Evolutionary conservation across 2,797 vertebrate species (phyloP), one percentile per base, ranked within the genome.

Genomic region (Mionectes olivaceus): DNA sequence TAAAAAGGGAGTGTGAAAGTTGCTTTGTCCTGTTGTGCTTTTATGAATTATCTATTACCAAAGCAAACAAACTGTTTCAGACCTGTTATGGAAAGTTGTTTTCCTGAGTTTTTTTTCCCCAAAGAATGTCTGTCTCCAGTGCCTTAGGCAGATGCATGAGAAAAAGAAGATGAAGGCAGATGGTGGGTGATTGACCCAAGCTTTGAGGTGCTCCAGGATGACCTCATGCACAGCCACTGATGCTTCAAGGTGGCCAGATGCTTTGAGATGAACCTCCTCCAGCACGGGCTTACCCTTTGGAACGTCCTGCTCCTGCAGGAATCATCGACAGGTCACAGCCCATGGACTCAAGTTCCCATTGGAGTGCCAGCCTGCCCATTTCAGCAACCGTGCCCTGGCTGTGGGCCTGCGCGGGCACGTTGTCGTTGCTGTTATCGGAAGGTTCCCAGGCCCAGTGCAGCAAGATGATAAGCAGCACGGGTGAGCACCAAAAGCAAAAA

Each of bases 391-490:
- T 32, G 46, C 1, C 5, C 46, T 65, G 87, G 74, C 46, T 67
- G 27, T 28, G 33, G 0, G 1, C 41, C 67, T n/a, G 30, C 25
- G 30, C 0, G 3, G 33, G 27, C 39, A 10, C 1, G 1, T 8
- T 2, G 0, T 21, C 4, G 0, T 10, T n/a, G 41, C 59, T 55
- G 71, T 60, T 82, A 71, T 77, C 59, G 17, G 35, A 43, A 47
- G 17, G 1, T 27, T 77, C 52, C 83, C 78, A 71, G 71, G 46
- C 70, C 32, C 53, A 10, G 44, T 8, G 0, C 22, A 28, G 46
- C 4, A 0, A 37, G 28, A 46, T 43, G 89, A 87, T 71, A 82
- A 82, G 57, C 27, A 27, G 70, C 47, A 27, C 0, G 15, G 35
- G n/a, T 24, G 53, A 77, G 65, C 52, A 65, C 23, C 0, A 0